Base-by-base conservation (phyloP, 2,888 invertebrate genomes). In the Torymus aiolomorphi region DNA sequence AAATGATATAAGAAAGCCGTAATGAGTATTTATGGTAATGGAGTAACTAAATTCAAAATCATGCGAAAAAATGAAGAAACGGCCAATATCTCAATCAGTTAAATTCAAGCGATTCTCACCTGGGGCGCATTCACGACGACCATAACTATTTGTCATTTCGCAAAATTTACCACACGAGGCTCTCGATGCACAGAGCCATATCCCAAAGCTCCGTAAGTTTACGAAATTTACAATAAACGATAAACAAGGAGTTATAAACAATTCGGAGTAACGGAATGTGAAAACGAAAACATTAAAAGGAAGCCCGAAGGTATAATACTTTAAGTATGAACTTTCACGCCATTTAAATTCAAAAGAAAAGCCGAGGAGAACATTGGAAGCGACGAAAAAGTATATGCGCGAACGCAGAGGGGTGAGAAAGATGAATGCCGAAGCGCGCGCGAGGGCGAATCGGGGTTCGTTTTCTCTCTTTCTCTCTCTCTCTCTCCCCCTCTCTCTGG, bases 321-420 rank as follows among this genome's bases (percentile, higher is more conserved):
- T 77, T 74, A 72, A 76, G 74, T 74, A 77, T 63, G 71, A 81
- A 71, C 75, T 78, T 81, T 81, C 75, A 63, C 71, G 69, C 70
- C 75, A 78, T 75, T 81, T 78, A 67, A 81, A 81, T 78, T 81
- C 71, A 75, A 78, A 81, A 81, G 71, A 78, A 75, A 62, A 74
- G 73, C 66, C 52, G 65, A 61, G 42, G 20, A 51, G 69, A 73
- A 61, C 72, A 76, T 73, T 73, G 76, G 76, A 73, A 73, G 71
- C 74, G 66, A 78, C 69, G 74, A 75, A 81, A 74, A 74, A 77
- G 65, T 76, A 73, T 73, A 16, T n/a, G 24, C 13, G 49, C 16
- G 51, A 49, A 20, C 1, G 16, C 4, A 13, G 52, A 59, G 76
- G 69, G 63, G 67, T 63, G 71, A 71, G 74, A 80, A 80, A 80